A percentile compares a stretch with the other conserved stretches of the same genome.
Evolutionary conservation across 1,140 invertebrate species (phyloP).

Genomic region (Nymphalis io): DNA sequence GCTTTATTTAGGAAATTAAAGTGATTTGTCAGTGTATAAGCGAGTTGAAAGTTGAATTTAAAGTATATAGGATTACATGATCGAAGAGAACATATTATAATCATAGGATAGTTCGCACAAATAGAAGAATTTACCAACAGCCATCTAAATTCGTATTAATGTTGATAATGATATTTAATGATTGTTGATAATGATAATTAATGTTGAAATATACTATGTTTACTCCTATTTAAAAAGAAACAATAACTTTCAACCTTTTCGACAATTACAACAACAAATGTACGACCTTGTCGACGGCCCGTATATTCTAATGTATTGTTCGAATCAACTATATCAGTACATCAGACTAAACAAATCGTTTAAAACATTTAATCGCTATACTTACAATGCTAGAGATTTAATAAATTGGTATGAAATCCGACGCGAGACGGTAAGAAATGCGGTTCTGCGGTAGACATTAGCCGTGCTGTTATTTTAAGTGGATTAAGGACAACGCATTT

Average conservation of each 20-base stretch:
- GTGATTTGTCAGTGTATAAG: conserved; percentile 40
- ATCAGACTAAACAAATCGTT: conserved; percentile 1
- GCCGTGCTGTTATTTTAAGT: conserved; percentile 73
- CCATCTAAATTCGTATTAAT: too few relatives aligned
- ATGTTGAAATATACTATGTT: too few relatives aligned
- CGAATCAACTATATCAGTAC: background rate
- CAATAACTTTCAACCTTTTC: too few relatives aligned
- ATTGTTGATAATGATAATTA: too few relatives aligned
- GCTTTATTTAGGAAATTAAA: conserved; percentile 46
- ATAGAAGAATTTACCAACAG: too few relatives aligned
- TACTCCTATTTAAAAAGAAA: too few relatives aligned
- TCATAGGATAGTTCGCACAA: too few relatives aligned
- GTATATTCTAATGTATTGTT: background rate
- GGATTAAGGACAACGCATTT: conserved; percentile 74
- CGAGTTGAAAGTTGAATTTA: conserved; percentile 16
- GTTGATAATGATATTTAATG: too few relatives aligned
- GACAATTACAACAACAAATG: too few relatives aligned
- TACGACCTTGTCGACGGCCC: too few relatives aligned
- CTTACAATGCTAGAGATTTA: conserved; percentile 19
- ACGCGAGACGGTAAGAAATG: conserved; percentile 60
- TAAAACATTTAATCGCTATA: background rate
- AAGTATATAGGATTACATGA: conserved; percentile 13
- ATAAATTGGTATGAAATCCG: conserved; percentile 61
- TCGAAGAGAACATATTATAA: background rate
- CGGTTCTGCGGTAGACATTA: conserved; percentile 53